phyloP scores from a whole-genome alignment of 1,140 invertebrate genomes.

The Orchesella cincta region DNA sequence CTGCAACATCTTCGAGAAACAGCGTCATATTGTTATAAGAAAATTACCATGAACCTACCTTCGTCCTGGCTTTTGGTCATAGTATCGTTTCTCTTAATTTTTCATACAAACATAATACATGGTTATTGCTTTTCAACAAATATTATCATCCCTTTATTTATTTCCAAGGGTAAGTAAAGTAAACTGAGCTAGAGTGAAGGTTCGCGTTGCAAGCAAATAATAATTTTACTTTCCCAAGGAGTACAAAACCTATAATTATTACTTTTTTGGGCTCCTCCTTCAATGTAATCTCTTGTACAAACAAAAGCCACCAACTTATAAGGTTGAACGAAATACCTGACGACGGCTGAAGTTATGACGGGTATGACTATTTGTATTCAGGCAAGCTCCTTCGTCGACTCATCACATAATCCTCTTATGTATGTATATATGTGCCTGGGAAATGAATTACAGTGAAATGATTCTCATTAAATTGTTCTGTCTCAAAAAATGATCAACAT shows the following conservation, averaged over 20 bases:
- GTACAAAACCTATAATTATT: slow-evolving; percentile 36
- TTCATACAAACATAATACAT: not conserved
- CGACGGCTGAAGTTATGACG: not conserved
- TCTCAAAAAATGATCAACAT: not conserved
- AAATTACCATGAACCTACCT: no score
- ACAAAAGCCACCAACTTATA: slow-evolving; percentile 26
- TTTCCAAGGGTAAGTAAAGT: not conserved
- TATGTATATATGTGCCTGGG: not conserved
- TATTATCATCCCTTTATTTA: not conserved
- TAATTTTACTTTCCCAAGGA: slow-evolving; percentile 23
- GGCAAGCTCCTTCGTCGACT: not conserved
- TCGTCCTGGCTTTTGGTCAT: no score
- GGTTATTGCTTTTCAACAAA: not conserved
- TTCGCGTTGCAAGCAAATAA: not conserved
- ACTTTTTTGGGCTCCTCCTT: slow-evolving; percentile 36
- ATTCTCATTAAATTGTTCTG: not conserved
- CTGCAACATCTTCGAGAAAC: no score
- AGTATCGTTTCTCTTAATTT: no score
- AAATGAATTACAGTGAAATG: not conserved
- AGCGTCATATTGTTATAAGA: no score
- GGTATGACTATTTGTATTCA: not conserved
- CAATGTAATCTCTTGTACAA: slow-evolving; percentile 39
- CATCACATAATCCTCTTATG: not conserved
- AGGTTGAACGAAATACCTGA: not conserved
- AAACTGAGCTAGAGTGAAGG: not conserved